Percentiles rank a stretch among this genome's conserved stretches.
Conservation (phyloP, 2,797 vertebrate genomes). For the Acanthurus lineatus region DNA sequence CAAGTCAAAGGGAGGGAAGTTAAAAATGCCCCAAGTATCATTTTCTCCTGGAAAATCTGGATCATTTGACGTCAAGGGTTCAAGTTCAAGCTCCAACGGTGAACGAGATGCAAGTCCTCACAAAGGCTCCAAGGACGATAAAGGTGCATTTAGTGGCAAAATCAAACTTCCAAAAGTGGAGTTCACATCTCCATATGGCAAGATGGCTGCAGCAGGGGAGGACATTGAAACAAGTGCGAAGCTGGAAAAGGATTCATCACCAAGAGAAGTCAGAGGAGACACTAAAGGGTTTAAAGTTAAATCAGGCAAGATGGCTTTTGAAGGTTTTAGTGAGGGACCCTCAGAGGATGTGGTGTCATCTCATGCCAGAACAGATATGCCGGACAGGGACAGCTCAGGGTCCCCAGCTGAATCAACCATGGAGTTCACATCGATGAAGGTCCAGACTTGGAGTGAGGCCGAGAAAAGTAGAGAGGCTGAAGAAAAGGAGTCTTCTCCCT, state of each 20-base stretch:
- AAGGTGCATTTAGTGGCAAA: slow-evolving; percentile 76
- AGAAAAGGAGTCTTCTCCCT: slow-evolving; percentile 81
- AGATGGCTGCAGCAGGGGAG: slow-evolving; percentile 54
- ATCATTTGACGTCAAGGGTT: slow-evolving; percentile 61
- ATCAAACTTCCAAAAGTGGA: slow-evolving; percentile 88
- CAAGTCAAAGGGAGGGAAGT: slow-evolving; percentile 66
- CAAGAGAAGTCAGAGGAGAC: slow-evolving; percentile 40
- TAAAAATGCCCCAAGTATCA: slow-evolving; percentile 84
- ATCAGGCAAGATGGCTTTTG: slow-evolving; percentile 73
- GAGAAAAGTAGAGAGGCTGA: slow-evolving; percentile 65
- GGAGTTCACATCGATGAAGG: slow-evolving; percentile 72
- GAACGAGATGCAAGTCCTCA: slow-evolving; percentile 66
- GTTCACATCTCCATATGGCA: slow-evolving; percentile 84
- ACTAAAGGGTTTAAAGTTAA: slow-evolving; percentile 59
- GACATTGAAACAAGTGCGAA: slow-evolving; percentile 61
- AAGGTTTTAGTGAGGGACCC: slow-evolving; percentile 71
- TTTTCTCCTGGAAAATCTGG: slow-evolving; percentile 78
- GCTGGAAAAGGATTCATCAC: slow-evolving; percentile 59
- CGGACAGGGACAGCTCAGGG: slow-evolving; percentile 81
- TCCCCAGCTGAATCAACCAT: slow-evolving; percentile 69
- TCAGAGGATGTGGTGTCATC: slow-evolving; percentile 75
- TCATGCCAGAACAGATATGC: slow-evolving; percentile 83
- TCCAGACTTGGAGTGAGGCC: slow-evolving; percentile 70
- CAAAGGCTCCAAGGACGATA: slow-evolving; percentile 75
- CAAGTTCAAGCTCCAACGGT: slow-evolving; percentile 62